Percentiles rank a stretch among this genome's conserved stretches.
Conservation (phyloP, 2,113 vertebrate genomes). For the Artemisiospiza belli region DNA sequence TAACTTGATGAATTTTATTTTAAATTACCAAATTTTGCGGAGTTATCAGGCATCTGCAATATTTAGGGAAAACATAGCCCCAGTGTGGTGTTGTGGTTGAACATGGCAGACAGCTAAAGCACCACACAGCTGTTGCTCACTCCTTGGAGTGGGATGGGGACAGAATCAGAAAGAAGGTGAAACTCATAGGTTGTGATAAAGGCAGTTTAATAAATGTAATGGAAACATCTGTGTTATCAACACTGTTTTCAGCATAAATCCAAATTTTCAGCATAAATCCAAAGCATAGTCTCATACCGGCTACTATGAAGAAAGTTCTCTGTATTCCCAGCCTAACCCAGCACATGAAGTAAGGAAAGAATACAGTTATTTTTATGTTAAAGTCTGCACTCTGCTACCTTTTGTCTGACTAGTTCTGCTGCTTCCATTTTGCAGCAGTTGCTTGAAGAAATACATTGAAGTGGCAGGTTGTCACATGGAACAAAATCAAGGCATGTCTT, state of each 20-base stretch:
- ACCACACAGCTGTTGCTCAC: background rate
- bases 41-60: background rate
- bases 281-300: background rate
- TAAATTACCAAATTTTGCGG: background rate
- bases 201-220: background rate
- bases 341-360: background rate
- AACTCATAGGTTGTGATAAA: background rate
- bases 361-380: background rate
- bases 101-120: background rate
- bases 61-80: background rate
- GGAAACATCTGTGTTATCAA: background rate
- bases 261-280: background rate
- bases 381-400: background rate
- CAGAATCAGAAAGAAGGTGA: background rate
- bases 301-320: background rate
- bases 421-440: conserved; percentile 18
- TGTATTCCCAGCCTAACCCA: background rate
- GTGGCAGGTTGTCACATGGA: conserved; percentile 34
- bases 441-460: conserved; percentile 9
- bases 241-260: background rate
- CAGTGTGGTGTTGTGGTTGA: background rate
- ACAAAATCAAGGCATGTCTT: conserved; percentile 17
- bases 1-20: background rate
- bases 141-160: background rate
- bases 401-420: background rate